Base-by-base conservation (phyloP, 2,888 invertebrate genomes). In the Sarcophaga caerulescens region DNA sequence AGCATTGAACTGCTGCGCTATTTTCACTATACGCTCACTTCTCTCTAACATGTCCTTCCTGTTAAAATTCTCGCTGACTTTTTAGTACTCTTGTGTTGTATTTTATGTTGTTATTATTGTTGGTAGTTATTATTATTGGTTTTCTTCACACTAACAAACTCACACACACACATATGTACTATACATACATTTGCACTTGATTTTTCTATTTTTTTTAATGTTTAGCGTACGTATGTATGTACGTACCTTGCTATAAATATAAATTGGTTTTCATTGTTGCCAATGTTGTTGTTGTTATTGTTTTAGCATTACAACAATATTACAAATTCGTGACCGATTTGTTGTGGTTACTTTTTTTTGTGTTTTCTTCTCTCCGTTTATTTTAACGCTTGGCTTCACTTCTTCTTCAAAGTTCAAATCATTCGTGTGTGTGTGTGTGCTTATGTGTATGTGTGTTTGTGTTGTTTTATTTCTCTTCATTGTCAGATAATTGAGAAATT, bases 291-390 rank as follows among this genome's bases (percentile, higher is more conserved):
- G 14, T 81, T 68, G 62, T 76, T 52, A 52, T 63, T 78, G n/a
- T 81, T 68, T 57, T 76, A 52, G 23, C 19, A 79, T 83, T 73
- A 62, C 69, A 65, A 45, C 23, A n/a, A 69, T 77, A 83, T 78
- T 81, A 81, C 84, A 80, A 86, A 81, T 81, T 84, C 85, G 84
- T 86, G 85, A 78, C 83, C 81, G 77, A 83, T 84, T 35, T 76
- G 60, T 63, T 71, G 47, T 66, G 21, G 45, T 60, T 11, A 19
- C 8, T 59, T 14, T 59, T 76, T 2, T 63, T 45, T 73, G 47
- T 14, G 11, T 14, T 44, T 60, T 19, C 14, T 47, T 14, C 6
- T 66, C n/a, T 35, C 12, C 14, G 59, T 25, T n/a, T 71, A 23
- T n/a, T 23, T 23, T 5, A 59, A 59, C 23, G 25, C 17, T 25